Evolutionary conservation across 2,113 vertebrate genomes (phyloP).

Genomic region (Chitala chitala): DNA sequence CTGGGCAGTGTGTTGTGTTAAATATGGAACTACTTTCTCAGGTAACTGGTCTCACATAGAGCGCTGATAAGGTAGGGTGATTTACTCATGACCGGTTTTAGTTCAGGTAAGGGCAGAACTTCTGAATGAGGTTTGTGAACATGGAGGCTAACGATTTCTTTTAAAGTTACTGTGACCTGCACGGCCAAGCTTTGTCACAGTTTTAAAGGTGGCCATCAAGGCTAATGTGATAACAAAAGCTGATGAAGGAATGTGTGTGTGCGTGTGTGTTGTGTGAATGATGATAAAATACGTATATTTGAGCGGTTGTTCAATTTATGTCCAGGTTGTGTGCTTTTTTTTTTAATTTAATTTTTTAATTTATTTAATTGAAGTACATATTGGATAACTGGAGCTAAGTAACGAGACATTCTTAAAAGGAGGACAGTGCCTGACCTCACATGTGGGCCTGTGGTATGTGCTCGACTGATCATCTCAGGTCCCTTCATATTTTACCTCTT

Average conservation of each 20-base stretch:
- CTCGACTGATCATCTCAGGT: constrained; percentile 26
- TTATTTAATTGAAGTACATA: constrained; percentile 31
- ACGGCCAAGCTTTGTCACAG: not conserved
- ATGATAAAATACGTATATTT: constrained; percentile 21
- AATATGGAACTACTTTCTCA: constrained; percentile 80
- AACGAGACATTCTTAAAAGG: constrained; percentile 33
- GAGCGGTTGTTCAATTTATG: constrained; percentile 8
- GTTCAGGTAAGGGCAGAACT: not conserved
- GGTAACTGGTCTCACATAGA: constrained; percentile 71
- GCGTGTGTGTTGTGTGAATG: constrained; percentile 3
- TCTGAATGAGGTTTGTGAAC: not conserved
- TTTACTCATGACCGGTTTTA: constrained; percentile 29
- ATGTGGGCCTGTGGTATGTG: not conserved
- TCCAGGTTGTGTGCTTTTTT: too few species aligned
- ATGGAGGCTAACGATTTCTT: not conserved
- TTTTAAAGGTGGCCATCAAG: not conserved
- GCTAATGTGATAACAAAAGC: constrained; percentile 24
- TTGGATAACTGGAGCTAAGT: constrained; percentile 30
- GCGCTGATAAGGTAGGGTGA: constrained; percentile 34
- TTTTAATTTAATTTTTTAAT: constrained; percentile 11
- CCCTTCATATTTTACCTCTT: constrained; percentile 29
- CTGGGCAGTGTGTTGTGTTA: constrained; percentile 51
- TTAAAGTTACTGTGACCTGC: not conserved
- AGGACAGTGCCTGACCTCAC: constrained; percentile 22
- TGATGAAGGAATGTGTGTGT: constrained; percentile 14